Percentiles rank a stretch among this genome's conserved stretches.
These are phyloP conservation scores for Dasyornis broadbenti DNA, from an alignment of 2,113 vertebrate genomes.

Conservation along the genomic window DNA sequence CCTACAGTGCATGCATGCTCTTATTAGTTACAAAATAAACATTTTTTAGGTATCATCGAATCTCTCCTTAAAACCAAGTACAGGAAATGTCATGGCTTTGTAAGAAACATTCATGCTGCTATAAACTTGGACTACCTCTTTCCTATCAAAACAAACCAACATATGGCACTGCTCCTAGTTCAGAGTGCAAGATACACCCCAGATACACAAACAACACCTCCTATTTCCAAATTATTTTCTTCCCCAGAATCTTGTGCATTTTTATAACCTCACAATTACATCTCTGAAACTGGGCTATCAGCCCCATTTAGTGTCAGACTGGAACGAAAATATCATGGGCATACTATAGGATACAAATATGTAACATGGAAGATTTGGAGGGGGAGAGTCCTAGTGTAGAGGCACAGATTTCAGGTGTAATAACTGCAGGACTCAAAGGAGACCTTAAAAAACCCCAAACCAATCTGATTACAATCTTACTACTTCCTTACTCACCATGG, in stretches of 20 bases:
- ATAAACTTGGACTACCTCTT: background rate
- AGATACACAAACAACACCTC: background rate
- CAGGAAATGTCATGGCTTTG: background rate
- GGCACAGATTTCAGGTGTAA: background rate
- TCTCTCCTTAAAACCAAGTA: background rate
- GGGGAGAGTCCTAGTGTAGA: background rate
- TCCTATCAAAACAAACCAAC: background rate
- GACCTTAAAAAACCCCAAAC: background rate
- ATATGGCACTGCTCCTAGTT: background rate
- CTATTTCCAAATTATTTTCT: background rate
- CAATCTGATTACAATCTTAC: background rate
- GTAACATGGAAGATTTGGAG: background rate
- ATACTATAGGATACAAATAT: background rate
- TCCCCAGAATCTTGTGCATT: background rate
- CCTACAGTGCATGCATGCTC: background rate
- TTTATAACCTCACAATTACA: background rate
- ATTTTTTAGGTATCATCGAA: background rate
- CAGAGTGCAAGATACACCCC: background rate
- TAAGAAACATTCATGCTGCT: background rate
- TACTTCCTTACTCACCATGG: background rate
- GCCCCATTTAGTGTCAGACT: background rate
- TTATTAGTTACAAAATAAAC: background rate
- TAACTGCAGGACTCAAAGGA: background rate
- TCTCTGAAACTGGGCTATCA: background rate
- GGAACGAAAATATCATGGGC: background rate